Conservation (phyloP, 2,888 invertebrate genomes). For the Antheraea yamamai region DNA sequence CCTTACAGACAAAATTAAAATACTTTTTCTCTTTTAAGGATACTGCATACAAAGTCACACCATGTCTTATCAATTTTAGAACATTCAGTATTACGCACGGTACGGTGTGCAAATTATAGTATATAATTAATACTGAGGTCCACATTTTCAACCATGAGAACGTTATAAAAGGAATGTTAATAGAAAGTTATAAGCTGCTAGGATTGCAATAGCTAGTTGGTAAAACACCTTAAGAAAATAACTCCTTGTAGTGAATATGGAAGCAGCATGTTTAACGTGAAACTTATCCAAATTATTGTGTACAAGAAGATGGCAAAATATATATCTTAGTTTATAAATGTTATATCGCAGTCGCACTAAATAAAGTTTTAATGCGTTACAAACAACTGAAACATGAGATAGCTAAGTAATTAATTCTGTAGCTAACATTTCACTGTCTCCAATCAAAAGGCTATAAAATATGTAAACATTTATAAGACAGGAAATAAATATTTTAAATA, state of each 20-base stretch:
- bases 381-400: not conserved
- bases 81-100: not conserved
- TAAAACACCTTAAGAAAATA: no score
- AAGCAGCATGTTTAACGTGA: not conserved
- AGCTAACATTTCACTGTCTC: constrained; percentile 1
- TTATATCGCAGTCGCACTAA: not conserved
- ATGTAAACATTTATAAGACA: constrained; percentile 22
- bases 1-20: not conserved
- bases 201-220: no score
- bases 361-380: not conserved
- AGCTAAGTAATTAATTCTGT: no score
- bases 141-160: not conserved
- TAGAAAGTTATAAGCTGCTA: no score
- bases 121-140: not conserved
- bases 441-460: constrained; percentile 21
- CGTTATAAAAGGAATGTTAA: not conserved
- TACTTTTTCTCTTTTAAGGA: not conserved
- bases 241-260: not conserved
- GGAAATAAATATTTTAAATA: constrained; percentile 16
- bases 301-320: not conserved
- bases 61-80: not conserved
- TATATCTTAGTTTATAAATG: not conserved
- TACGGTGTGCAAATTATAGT: not conserved
- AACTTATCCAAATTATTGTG: not conserved
- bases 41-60: not conserved